Evolutionary conservation across 2,888 invertebrate species (phyloP), one percentile per base, ranked within the genome.

Genomic region (Acleris cristana): DNA sequence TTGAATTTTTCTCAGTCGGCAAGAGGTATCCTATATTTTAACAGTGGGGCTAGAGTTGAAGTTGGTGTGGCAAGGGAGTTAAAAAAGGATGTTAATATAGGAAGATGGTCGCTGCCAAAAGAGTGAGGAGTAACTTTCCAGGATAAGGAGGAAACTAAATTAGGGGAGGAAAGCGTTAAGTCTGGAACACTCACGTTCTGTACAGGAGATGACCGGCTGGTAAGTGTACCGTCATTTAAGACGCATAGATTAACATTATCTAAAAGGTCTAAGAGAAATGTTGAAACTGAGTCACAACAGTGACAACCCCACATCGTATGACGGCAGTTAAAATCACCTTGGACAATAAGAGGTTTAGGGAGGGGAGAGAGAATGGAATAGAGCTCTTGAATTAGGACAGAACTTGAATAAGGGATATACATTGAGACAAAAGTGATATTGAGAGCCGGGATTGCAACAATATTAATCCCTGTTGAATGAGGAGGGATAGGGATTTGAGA

Each of bases 191-290:
- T 52, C 3, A 54, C 61, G 19, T 65, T 69, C 30, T 70, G 61
- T 21, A 18, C 16, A 18, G 69, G 69, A 18, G 40, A 30, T 1
- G 61, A 48, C 19, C 65, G 63, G 6, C 65, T 51, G 14, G 70
- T 70, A 14, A 65, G 65, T 2, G 64, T 51, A 2, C 64, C 54
- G 45, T 69, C 66, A 67, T 71, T 69, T 7, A 72, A 34, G 14
- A 72, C 8, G 12, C 66, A 66, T 3, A 66, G 34, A 16, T 66
- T 65, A 1, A 48, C 10, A 16, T 58, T 55, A 61, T 69, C 65
- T 58, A 62, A 12, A 12, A 72, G 18, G 4, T 68, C 68, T 12
- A 68, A 16, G 16, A 62, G 63, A 18, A 8, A 34, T 8, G 49
- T 16, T 40, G 62, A 30, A 23, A 69, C 58, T 1, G 55, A 16